phyloP scores from a whole-genome alignment of 2,888 invertebrate species.

The Eutolmus rufibarbis region DNA sequence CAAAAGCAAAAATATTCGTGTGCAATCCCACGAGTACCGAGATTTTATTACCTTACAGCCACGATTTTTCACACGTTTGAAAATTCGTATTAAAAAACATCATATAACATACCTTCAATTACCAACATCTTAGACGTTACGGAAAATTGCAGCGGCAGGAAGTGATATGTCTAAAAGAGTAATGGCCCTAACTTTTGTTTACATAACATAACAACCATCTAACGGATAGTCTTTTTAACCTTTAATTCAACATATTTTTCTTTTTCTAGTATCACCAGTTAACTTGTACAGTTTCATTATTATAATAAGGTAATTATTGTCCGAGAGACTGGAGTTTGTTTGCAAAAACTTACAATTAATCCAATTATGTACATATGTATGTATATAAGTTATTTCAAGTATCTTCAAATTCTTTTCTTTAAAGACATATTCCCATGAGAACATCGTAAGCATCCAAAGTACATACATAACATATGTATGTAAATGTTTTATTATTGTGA shows the following conservation, averaged over 20 bases:
- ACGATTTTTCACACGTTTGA: neutral
- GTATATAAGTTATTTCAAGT: neutral
- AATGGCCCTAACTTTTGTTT: neutral
- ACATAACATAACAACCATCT: neutral
- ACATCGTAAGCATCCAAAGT: neutral
- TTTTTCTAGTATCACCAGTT: neutral
- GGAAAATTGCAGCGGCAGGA: too few relatives aligned
- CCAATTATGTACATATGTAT: neutral
- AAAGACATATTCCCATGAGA: neutral
- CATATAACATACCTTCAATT: neutral
- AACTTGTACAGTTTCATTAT: neutral
- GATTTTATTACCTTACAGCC: neutral
- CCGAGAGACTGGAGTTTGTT: neutral
- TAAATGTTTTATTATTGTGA: neutral
- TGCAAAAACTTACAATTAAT: neutral
- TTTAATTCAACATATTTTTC: too few relatives aligned
- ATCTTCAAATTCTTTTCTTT: neutral
- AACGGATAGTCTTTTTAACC: neutral
- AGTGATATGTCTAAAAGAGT: too few relatives aligned
- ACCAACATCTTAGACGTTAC: neutral
- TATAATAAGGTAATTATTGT: neutral
- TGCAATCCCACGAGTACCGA: neutral
- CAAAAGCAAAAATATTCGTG: neutral
- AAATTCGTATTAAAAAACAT: neutral
- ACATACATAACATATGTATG: neutral